Evolutionary conservation across 2,113 vertebrate species (phyloP).

Genomic region (Caretta caretta): DNA sequence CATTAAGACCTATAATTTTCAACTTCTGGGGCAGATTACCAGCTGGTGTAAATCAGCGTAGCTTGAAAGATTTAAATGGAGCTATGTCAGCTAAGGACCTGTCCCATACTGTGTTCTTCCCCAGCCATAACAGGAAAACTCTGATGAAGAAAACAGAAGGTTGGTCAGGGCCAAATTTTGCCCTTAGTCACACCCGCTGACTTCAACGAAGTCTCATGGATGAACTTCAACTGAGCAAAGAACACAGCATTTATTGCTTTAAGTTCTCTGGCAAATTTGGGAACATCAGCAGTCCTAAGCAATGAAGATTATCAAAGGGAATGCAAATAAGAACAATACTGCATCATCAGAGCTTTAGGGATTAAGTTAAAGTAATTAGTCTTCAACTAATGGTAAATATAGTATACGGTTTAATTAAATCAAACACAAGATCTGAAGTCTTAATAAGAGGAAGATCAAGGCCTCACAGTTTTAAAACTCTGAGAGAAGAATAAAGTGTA

Average conservation of each 20-base stretch:
- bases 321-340: conserved; percentile 53
- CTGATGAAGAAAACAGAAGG: neutral
- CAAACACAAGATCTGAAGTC: conserved; percentile 31
- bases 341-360: conserved; percentile 56
- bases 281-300: neutral
- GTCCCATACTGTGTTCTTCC: neutral
- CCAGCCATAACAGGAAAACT: neutral
- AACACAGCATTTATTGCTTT: neutral
- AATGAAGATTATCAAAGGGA: conserved; percentile 46
- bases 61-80: neutral
- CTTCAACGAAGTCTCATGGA: neutral
- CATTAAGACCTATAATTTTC: neutral
- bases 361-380: conserved; percentile 64
- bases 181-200: neutral
- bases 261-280: conserved; percentile 8
- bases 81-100: neutral
- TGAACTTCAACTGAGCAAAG: neutral
- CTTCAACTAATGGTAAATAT: conserved; percentile 11
- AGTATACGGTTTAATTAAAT: conserved; percentile 54
- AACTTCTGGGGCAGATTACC: neutral
- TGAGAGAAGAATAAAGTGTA: neutral
- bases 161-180: neutral
- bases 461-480: conserved; percentile 5
- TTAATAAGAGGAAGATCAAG: conserved; percentile 47
- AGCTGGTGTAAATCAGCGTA: fast-evolving